These are phyloP conservation scores for Rhamnusium bicolor DNA, from an alignment of 2,888 invertebrate species.

Conservation along the genomic window DNA sequence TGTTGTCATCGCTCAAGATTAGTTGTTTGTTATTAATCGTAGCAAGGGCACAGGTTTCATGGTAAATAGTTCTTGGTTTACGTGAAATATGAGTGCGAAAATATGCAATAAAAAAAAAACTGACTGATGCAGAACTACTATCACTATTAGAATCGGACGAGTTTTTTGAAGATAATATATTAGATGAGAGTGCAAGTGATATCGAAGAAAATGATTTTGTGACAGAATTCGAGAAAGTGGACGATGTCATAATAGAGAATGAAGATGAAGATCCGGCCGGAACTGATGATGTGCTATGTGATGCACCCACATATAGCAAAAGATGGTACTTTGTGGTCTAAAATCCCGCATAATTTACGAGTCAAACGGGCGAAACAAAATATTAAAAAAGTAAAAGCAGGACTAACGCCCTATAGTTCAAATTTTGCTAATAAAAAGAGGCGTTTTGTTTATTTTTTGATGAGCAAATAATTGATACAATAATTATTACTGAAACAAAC, in stretches of 20 bases:
- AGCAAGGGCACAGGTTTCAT: too few relatives aligned
- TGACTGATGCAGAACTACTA: too few relatives aligned
- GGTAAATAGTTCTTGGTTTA: too few relatives aligned
- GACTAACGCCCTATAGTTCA: conserved; percentile 7
- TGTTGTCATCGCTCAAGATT: too few relatives aligned
- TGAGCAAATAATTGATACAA: conserved; percentile 11
- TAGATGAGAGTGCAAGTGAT: background rate
- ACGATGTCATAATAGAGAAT: background rate
- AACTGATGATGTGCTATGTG: conserved; percentile 3
- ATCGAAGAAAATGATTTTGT: conserved; percentile 11
- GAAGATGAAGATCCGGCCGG: background rate
- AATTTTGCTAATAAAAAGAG: too few relatives aligned
- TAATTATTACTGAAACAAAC: background rate
- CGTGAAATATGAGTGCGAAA: too few relatives aligned
- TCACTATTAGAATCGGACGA: too few relatives aligned
- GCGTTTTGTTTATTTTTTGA: conserved; percentile 20
- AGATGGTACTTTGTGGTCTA: conserved; percentile 12
- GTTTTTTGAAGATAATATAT: too few relatives aligned
- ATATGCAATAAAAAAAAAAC: too few relatives aligned
- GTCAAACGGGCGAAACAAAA: conserved; percentile 8
- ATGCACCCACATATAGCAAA: conserved; percentile 12
- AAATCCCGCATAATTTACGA: background rate
- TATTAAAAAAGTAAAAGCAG: conserved; percentile 21
- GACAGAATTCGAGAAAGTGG: background rate
- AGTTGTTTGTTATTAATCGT: too few relatives aligned